phyloP scores from a whole-genome alignment of 2,888 invertebrate species.

The Calephelis perditalis region DNA sequence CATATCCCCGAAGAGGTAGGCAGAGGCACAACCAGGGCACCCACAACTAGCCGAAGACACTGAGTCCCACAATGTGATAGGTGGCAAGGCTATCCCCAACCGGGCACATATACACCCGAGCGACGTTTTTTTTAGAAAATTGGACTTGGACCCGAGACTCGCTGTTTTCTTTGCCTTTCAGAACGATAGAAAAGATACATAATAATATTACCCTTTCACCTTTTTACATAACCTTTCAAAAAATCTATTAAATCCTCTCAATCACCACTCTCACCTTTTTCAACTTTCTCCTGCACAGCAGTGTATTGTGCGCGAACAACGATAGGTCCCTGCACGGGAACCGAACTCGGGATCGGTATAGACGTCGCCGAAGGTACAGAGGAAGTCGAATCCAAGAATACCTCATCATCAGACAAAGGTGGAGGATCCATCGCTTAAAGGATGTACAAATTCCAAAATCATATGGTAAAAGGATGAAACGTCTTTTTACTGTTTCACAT shows the following conservation, averaged over 20 bases:
- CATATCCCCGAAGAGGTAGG: too few species aligned
- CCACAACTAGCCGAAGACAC: too few species aligned
- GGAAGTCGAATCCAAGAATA: slow-evolving; percentile 56
- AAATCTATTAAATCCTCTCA: too few species aligned
- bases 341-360: slow-evolving; percentile 29
- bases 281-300: slow-evolving; percentile 28
- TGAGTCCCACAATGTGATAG: too few species aligned
- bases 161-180: too few species aligned
- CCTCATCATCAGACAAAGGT: slow-evolving; percentile 61
- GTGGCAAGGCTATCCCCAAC: too few species aligned
- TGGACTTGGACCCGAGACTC: too few species aligned
- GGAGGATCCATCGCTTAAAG: slow-evolving; percentile 39
- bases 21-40: too few species aligned
- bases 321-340: slow-evolving; percentile 32
- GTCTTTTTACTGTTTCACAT: background rate
- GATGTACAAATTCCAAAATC: slow-evolving; percentile 18
- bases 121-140: too few species aligned
- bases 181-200: background rate
- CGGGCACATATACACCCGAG: too few species aligned
- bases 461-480: slow-evolving; percentile 8
- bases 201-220: background rate
- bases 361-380: slow-evolving; percentile 45
- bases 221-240: background rate
- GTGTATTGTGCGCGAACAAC: slow-evolving; percentile 38
- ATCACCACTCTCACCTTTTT: slow-evolving; percentile 26